phyloP scores from a whole-genome alignment of 2,797 vertebrate species.

The Hozukius guyotensis region DNA sequence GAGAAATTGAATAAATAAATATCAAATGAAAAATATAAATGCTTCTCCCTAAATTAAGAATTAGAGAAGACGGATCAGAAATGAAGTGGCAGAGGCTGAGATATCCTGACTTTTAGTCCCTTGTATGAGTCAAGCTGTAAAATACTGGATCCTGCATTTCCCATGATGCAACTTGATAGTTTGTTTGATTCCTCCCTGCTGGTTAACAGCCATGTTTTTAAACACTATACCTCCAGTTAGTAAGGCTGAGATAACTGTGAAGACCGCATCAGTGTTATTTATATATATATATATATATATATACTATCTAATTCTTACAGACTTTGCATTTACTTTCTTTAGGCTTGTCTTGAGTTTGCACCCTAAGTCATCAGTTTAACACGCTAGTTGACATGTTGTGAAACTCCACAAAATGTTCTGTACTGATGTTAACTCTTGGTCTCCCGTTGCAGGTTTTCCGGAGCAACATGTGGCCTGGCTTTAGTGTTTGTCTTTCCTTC shows the following conservation, averaged over 20 bases:
- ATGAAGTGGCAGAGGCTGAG: too few species aligned
- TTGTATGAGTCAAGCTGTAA: not conserved
- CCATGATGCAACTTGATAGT: too few species aligned
- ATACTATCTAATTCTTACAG: not conserved
- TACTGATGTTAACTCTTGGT: not conserved
- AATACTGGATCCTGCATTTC: not conserved
- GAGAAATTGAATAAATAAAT: not conserved
- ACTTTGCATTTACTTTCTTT: not conserved
- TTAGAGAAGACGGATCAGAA: not conserved
- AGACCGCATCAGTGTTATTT: too few species aligned
- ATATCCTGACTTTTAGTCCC: not conserved
- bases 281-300: too few species aligned
- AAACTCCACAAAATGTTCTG: not conserved
- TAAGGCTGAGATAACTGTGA: too few species aligned
- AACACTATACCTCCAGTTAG: too few species aligned
- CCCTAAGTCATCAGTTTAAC: not conserved
- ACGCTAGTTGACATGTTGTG: too few species aligned
- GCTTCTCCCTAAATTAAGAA: not conserved
- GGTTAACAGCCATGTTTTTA: too few species aligned
- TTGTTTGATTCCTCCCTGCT: too few species aligned
- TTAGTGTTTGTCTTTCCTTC: conserved; percentile 95
- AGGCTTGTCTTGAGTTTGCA: not conserved
- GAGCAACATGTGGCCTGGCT: conserved; percentile 92
- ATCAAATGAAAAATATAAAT: not conserved
- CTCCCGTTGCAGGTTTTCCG: conserved; percentile 87